Conservation (phyloP, 2,797 vertebrate species). For the Chanos chanos region DNA sequence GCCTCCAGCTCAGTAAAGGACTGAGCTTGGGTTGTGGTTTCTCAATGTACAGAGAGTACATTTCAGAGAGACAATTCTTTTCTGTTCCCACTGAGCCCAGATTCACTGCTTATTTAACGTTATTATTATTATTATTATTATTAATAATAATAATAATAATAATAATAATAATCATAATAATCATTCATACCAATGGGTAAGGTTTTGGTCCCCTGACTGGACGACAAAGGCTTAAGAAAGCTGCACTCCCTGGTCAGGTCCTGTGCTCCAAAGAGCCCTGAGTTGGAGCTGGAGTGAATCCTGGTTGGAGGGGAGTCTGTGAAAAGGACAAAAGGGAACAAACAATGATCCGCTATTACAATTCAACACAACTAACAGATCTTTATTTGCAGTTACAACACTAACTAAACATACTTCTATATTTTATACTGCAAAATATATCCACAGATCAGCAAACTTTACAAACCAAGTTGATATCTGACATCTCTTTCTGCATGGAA, state of each 20-base stretch:
- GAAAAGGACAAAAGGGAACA: not conserved
- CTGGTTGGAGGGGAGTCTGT: conserved; percentile 84
- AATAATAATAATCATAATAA: not conserved
- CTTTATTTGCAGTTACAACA: too few species aligned
- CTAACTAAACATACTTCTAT: too few species aligned
- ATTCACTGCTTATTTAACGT: too few species aligned
- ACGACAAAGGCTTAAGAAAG: conserved; percentile 83
- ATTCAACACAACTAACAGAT: not conserved
- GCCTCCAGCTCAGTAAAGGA: too few species aligned
- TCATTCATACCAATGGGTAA: conserved; percentile 79
- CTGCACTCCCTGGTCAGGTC: conserved; percentile 80
- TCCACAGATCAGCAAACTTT: too few species aligned
- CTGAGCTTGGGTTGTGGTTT: not conserved
- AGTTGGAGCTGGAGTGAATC: conserved; percentile 70
- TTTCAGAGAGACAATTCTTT: too few species aligned
- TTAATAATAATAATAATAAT: not conserved
- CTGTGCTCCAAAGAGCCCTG: conserved; percentile 81
- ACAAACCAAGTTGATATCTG: too few species aligned
- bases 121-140: not conserved
- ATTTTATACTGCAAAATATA: too few species aligned
- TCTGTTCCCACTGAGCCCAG: too few species aligned
- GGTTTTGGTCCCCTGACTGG: conserved; percentile 83
- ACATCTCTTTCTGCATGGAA: too few species aligned
- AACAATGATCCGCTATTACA: not conserved
- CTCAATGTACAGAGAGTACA: too few species aligned